Evolutionary conservation across 2,797 vertebrate species (phyloP).

Genomic region (Rousettus madagascariensis): DNA sequence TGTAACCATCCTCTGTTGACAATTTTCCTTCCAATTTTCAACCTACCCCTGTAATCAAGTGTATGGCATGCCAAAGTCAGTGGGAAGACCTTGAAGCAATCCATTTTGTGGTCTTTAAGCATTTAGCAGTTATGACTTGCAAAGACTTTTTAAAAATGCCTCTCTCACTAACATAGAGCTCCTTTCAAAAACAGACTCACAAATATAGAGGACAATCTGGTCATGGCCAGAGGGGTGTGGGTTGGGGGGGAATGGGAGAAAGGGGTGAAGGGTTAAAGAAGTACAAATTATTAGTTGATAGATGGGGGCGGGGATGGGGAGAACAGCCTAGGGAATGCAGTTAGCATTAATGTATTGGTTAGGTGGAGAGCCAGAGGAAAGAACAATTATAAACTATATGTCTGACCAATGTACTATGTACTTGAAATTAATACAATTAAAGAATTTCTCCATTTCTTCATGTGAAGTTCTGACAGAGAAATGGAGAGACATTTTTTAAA

Average conservation of each 20-base stretch:
- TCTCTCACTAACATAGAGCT: not conserved
- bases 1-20: not conserved
- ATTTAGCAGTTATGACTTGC: conserved; percentile 3
- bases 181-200: not conserved
- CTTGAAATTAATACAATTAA: no score
- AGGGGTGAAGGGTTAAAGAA: no score
- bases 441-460: not conserved
- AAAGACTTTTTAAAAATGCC: not conserved
- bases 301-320: no score
- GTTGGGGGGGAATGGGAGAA: no score
- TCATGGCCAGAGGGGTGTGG: no score
- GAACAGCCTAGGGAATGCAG: no score
- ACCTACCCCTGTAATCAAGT: not conserved
- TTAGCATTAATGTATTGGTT: no score
- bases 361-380: no score
- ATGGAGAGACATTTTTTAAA: conserved; percentile 12
- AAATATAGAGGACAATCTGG: no score
- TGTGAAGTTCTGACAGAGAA: not conserved
- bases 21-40: not conserved
- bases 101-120: not conserved
- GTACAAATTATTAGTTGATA: no score
- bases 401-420: no score
- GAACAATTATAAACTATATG: no score
- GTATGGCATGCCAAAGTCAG: not conserved
- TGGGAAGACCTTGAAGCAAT: not conserved